phyloP scores from a whole-genome alignment of 1,140 invertebrate genomes.

The Orchestia grillus region DNA sequence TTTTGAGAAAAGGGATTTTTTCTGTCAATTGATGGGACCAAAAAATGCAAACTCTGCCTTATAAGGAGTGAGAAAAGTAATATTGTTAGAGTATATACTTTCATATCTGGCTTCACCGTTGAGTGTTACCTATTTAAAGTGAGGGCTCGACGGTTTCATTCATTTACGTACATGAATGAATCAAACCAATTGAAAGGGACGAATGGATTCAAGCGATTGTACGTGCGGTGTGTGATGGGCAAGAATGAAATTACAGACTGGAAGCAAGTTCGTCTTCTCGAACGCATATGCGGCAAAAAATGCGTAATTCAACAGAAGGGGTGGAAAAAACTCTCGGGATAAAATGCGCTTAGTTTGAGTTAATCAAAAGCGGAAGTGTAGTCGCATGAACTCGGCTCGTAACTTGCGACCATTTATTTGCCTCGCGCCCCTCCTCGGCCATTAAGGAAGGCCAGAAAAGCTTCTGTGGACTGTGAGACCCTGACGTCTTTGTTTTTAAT shows the following conservation, averaged over 20 bases:
- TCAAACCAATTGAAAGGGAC: neutral
- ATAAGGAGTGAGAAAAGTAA: neutral
- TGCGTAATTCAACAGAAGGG: neutral
- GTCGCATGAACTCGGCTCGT: neutral
- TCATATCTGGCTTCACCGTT: too few relatives aligned
- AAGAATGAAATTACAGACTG: neutral
- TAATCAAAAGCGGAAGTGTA: neutral
- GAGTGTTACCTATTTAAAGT: too few relatives aligned
- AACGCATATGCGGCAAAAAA: neutral
- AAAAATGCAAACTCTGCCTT: neutral
- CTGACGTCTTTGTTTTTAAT: conserved; percentile 16
- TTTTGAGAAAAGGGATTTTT: neutral
- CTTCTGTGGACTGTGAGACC: neutral
- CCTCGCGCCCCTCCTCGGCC: neutral
- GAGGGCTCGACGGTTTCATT: too few relatives aligned
- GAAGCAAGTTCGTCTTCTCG: neutral
- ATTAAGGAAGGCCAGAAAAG: conserved; percentile 1
- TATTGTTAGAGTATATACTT: neutral
- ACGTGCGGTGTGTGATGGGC: neutral
- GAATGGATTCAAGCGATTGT: neutral
- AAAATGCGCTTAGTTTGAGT: neutral
- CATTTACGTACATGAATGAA: neutral
- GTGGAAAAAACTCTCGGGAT: neutral
- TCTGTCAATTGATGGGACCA: neutral
- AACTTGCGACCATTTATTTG: neutral